phyloP scores from a whole-genome alignment of 2,113 vertebrate species.

The Mesitornis unicolor region DNA sequence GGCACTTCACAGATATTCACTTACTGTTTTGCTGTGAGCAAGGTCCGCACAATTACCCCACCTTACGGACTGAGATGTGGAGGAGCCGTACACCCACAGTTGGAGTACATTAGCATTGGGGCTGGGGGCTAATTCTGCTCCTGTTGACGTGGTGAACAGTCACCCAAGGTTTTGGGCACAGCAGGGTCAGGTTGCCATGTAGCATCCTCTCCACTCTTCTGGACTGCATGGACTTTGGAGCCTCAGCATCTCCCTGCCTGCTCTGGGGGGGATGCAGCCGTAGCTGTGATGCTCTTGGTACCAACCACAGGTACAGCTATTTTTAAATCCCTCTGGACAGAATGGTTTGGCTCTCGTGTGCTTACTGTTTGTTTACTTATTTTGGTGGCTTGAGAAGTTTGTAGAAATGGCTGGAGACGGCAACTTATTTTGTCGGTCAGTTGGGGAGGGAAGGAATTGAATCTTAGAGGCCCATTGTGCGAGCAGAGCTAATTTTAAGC shows the following conservation, averaged over 20 bases:
- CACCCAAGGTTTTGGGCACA: rapidly evolving
- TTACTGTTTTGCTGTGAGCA: neutral
- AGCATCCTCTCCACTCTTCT: neutral
- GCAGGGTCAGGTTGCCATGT: rapidly evolving
- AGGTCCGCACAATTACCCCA: neutral
- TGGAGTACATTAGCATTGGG: neutral
- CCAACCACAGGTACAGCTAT: neutral
- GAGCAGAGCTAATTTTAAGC: conserved; percentile 9
- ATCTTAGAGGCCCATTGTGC: conserved; percentile 12
- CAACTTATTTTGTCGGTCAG: neutral
- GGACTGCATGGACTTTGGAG: rapidly evolving
- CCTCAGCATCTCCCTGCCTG: neutral
- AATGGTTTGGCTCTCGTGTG: neutral
- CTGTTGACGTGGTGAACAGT: rapidly evolving
- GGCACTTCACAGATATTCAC: neutral
- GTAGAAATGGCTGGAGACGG: neutral
- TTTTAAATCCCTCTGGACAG: neutral
- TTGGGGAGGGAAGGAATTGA: neutral
- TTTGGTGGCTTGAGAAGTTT: neutral
- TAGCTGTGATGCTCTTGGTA: neutral
- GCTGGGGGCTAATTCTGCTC: neutral
- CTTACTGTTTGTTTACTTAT: neutral
- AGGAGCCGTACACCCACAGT: rapidly evolving
- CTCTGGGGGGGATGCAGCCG: neutral
- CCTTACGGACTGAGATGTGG: neutral